Evolutionary conservation across 2,888 invertebrate genomes (phyloP).

Genomic region (Empis livida): DNA sequence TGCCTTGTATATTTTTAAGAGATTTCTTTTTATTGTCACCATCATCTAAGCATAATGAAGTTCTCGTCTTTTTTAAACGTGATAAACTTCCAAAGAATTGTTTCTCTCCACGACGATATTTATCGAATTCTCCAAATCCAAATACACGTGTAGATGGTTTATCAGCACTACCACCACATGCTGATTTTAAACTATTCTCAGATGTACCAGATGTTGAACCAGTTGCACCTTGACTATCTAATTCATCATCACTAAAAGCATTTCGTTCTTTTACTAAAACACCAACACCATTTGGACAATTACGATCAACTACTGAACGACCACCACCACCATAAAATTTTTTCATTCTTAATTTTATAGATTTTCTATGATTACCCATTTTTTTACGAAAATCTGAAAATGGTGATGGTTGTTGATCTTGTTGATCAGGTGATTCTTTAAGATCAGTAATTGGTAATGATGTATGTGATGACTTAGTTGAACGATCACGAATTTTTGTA

Average conservation of each 20-base stretch:
- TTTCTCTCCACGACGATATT: constrained; percentile 11
- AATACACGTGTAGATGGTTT: constrained; percentile 1
- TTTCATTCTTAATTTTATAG: constrained; percentile 22
- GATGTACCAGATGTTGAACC: constrained; percentile 9
- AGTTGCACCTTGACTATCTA: constrained; percentile 11
- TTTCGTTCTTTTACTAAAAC: constrained; percentile 8
- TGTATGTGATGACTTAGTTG: constrained; percentile 1
- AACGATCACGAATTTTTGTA: not conserved
- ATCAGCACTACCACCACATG: constrained; percentile 2
- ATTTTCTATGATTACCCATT: constrained; percentile 22
- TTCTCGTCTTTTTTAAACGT: constrained; percentile 14
- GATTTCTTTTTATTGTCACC: constrained; percentile 7
- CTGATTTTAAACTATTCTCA: constrained; percentile 10
- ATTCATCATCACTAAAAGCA: constrained; percentile 12
- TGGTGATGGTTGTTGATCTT: constrained; percentile 12
- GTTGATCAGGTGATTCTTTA: not conserved
- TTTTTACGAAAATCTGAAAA: constrained; percentile 20
- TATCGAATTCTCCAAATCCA: constrained; percentile 9
- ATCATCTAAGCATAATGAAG: constrained; percentile 13
- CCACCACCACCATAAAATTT: constrained; percentile 15
- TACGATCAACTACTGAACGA: too few species aligned
- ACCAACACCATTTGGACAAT: not conserved
- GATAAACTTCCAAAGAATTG: constrained; percentile 20
- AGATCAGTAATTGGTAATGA: not conserved
- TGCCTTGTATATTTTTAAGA: not conserved